Percentiles rank a stretch among this genome's conserved stretches.
Conservation (phyloP, 2,113 vertebrate species). For the Canis aureus region DNA sequence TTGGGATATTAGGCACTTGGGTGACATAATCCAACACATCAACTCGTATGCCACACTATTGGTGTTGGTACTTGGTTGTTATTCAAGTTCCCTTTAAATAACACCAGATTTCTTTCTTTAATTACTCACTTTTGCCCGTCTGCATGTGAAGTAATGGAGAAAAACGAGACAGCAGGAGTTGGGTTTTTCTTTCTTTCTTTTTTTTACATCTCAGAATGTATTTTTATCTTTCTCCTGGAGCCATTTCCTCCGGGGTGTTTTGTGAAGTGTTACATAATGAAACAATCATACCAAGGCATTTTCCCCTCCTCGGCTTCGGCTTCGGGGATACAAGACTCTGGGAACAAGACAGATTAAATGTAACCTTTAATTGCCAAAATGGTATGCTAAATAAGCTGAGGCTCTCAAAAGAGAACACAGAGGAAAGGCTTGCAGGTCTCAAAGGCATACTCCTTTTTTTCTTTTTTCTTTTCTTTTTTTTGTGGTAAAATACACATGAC, state of each 20-base stretch:
- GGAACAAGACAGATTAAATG: not conserved
- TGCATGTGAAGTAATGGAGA: conserved; percentile 47
- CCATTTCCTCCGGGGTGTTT: not conserved
- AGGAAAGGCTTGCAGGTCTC: not conserved
- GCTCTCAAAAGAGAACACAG: not conserved
- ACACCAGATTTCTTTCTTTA: not conserved
- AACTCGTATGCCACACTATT: accelerated
- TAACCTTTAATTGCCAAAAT: not conserved
- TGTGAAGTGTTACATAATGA: conserved; percentile 59
- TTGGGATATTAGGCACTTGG: not conserved
- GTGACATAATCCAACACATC: not conserved
- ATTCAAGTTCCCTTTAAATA: not conserved
- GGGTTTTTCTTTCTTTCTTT: not conserved
- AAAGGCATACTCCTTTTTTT: not conserved
- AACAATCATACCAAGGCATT: not conserved
- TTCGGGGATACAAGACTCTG: not conserved
- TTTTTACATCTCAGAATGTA: conserved; percentile 9
- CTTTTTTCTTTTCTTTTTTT: not conserved
- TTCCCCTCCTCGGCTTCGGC: not conserved
- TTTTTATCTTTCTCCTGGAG: conserved; percentile 65
- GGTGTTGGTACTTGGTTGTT: not conserved
- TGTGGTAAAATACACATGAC: not conserved
- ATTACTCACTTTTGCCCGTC: conserved; percentile 24
- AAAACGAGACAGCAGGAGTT: not conserved
- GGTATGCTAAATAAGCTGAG: not conserved